Base-by-base conservation (phyloP, 1,140 invertebrate genomes). In the Pectinophora gossypiella region DNA sequence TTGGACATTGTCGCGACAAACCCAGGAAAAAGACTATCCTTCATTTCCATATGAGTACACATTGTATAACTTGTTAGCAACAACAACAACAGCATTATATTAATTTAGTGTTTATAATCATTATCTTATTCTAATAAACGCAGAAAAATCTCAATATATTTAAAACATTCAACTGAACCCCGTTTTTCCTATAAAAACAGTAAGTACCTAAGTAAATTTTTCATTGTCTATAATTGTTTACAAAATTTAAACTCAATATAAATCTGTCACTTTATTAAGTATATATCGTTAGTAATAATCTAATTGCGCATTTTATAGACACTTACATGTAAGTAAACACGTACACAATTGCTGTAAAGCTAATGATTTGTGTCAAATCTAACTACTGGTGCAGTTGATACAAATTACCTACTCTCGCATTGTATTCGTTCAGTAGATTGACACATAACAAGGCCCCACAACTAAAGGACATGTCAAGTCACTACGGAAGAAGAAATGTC, bases 61-160 rank as follows among this genome's bases (percentile, higher is more conserved):
- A 79, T 69, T 80, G 75, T 82, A 83, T 79, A 86, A 84, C 73
- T 84, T 66, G 76, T 72, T 79, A 85, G 80, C 80, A 66, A 80
- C 74, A 80, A 80, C 74, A 80, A 76, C 76, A 80, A 80, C 76
- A 71, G 64, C 64, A 36, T 64, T 84, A 83, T 80, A 84, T 69
- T 83, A 69, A 61, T 59, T 62, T 58, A 74, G 59, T 73, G 63
- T 80, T 72, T 70, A 76, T 79, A 69, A n/a, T 70, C 69, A 73
- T 73, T 72, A 68, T 66, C 59, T 74, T 73, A 72, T 42, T 56
- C 61, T 67, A 61, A 54, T 62, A 60, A 72, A 70, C 64, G 61
- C 59, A 65, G 64, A 71, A 71, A 59, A 65, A 54, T 65, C 52
- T 67, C 40, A 48, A 57, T 36, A 43, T 38, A 48, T 48, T 47